These are phyloP conservation scores for Diabrotica balteata DNA, from an alignment of 2,888 invertebrate genomes.

Conservation along the genomic window DNA sequence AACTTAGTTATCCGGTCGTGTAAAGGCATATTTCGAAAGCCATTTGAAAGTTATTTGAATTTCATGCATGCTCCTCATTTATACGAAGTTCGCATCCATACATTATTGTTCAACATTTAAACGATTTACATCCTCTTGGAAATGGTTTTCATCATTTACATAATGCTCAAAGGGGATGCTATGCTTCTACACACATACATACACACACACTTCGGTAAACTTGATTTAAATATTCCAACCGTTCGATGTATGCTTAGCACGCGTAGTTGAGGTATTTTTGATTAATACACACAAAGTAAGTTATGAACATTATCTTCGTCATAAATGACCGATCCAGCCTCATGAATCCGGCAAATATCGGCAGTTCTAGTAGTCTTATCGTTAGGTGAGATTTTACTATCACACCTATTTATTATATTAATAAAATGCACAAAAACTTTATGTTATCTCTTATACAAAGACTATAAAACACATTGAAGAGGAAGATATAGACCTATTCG, in stretches of 20 bases:
- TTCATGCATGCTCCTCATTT: conserved; percentile 6
- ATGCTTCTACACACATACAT: conserved; percentile 2
- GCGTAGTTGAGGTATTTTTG: conserved; percentile 12
- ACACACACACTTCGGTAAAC: conserved; percentile 14
- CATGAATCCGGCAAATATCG: no score
- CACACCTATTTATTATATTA: no score
- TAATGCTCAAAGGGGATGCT: conserved; percentile 26
- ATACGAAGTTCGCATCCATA: conserved; percentile 27
- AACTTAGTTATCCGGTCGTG: conserved; percentile 14
- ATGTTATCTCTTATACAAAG: no score
- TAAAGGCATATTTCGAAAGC: conserved; percentile 20
- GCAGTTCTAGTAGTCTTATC: no score
- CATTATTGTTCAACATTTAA: conserved; percentile 26
- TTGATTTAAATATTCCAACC: conserved; percentile 21
- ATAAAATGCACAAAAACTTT: no score
- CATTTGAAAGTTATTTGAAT: conserved; percentile 1
- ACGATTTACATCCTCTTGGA: conserved; percentile 24
- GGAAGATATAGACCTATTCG: no score
- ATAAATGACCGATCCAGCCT: neutral
- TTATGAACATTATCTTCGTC: neutral
- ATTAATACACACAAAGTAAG: neutral
- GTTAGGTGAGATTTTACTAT: no score
- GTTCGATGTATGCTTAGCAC: conserved; percentile 14
- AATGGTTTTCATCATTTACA: conserved; percentile 26
- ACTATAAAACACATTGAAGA: no score